Percentiles rank a stretch among this genome's conserved stretches.
Conservation (phyloP, 2,888 invertebrate genomes). For the Diaprepes abbreviatus region DNA sequence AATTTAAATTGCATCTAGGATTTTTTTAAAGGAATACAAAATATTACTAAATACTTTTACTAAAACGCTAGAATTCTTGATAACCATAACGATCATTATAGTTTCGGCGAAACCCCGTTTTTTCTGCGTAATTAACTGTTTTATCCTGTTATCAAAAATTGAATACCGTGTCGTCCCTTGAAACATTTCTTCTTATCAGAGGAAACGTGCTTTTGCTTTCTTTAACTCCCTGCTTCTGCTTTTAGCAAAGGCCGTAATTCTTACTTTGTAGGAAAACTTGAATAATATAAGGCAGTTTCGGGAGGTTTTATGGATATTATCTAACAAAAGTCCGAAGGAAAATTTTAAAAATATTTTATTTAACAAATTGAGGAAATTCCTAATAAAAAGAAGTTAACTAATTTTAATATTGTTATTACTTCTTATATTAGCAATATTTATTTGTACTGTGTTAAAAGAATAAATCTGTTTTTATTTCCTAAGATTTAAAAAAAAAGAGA, state of each 20-base stretch:
- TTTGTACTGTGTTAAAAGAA: no score
- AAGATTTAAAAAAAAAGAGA: no score
- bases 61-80: no score
- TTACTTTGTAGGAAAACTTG: slow-evolving; percentile 40
- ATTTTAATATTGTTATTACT: no score
- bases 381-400: no score
- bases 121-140: not conserved
- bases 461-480: no score
- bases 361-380: not conserved
- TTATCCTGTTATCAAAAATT: not conserved
- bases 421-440: no score
- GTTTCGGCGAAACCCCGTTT: not conserved
- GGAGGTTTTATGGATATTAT: slow-evolving; percentile 36
- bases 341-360: not conserved
- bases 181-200: slow-evolving; percentile 37
- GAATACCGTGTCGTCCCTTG: not conserved
- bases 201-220: slow-evolving; percentile 30
- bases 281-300: slow-evolving; percentile 40
- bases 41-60: no score
- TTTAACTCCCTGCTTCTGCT: slow-evolving; percentile 30
- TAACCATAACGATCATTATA: no score
- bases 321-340: not conserved
- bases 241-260: slow-evolving; percentile 40
- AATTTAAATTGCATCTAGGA: no score
- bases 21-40: no score